Evolutionary conservation across 2,113 vertebrate species (phyloP).

Genomic region (Psilopsiagon aymara): DNA sequence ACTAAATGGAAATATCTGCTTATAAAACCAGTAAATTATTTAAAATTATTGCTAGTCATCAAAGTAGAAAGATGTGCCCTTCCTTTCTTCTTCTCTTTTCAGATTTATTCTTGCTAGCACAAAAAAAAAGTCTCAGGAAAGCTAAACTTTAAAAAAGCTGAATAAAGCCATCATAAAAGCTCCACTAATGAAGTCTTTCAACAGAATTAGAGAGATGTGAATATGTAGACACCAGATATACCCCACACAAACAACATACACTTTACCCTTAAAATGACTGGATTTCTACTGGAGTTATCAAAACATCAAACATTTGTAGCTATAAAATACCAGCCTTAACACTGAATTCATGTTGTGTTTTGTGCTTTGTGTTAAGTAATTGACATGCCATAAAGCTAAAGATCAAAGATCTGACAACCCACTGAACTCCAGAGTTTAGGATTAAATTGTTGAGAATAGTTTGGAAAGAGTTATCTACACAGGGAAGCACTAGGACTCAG

Average conservation of each 20-base stretch:
- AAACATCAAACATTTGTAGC: neutral
- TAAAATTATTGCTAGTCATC: neutral
- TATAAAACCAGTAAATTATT: neutral
- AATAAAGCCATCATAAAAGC: neutral
- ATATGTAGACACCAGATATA: neutral
- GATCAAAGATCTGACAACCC: neutral
- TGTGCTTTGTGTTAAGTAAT: neutral
- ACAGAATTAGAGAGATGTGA: neutral
- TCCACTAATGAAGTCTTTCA: neutral
- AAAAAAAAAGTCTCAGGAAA: neutral
- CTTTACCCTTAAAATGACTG: neutral
- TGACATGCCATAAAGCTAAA: neutral
- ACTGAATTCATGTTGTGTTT: neutral
- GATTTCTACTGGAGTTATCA: neutral
- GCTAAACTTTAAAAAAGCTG: neutral
- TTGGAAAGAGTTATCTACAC: conserved; percentile 9
- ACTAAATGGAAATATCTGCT: neutral
- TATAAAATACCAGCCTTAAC: neutral
- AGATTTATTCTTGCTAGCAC: neutral
- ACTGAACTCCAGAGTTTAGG: neutral
- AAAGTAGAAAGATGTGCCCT: neutral
- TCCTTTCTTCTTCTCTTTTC: neutral
- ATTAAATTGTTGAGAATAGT: neutral
- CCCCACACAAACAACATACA: neutral
- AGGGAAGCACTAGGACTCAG: conserved; percentile 2